Conservation (phyloP, 2,888 invertebrate genomes). For the Pyrochroa serraticornis region DNA sequence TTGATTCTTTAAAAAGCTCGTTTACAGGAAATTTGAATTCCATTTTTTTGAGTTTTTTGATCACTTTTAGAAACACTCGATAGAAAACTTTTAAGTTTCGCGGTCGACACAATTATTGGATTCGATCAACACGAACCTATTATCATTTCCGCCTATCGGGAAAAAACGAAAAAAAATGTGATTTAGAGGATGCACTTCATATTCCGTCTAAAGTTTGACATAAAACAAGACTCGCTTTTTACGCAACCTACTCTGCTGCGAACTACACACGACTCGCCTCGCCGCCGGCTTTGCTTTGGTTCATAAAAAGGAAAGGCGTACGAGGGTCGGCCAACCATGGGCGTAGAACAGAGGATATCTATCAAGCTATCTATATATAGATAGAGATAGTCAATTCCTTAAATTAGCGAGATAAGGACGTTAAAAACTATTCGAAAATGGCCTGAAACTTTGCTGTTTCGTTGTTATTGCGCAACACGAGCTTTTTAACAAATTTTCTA, state of each 20-base stretch:
- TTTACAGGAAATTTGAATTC: slow-evolving; percentile 64
- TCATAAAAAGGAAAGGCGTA: neutral
- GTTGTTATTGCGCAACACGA: too few species aligned
- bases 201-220: slow-evolving; percentile 30
- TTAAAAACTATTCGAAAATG: too few species aligned
- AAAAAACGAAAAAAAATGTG: neutral
- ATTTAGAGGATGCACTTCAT: slow-evolving; percentile 10
- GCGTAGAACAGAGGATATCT: neutral
- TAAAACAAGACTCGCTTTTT: slow-evolving; percentile 19
- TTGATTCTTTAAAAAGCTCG: slow-evolving; percentile 60
- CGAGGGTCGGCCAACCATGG: neutral
- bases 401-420: too few species aligned
- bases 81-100: slow-evolving; percentile 23
- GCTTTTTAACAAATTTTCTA: too few species aligned
- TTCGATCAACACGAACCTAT: neutral
- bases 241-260: slow-evolving; percentile 2
- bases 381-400: too few species aligned
- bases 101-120: slow-evolving; percentile 8
- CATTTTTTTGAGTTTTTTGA: slow-evolving; percentile 51
- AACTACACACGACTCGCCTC: too few species aligned
- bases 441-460: too few species aligned
- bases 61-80: slow-evolving; percentile 9
- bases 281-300: neutral
- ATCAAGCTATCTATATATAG: too few species aligned
- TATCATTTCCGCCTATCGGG: slow-evolving; percentile 2